These are phyloP conservation scores for Drosophila murphyi DNA, from an alignment of 1,140 invertebrate species.

Conservation along the genomic window DNA sequence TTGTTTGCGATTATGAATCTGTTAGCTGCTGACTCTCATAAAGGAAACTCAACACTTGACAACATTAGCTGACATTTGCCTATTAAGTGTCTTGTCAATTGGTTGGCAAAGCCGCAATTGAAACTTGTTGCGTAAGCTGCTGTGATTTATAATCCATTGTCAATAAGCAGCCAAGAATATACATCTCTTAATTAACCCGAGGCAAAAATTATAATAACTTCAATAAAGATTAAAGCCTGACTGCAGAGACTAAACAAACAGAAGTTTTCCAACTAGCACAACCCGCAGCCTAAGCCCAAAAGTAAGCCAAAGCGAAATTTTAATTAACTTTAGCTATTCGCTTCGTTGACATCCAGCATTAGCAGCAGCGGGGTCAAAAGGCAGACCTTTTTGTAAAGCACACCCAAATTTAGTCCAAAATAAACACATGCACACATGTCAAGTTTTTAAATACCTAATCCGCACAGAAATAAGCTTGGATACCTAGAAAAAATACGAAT, in stretches of 20 bases:
- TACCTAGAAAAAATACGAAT: slow-evolving; percentile 50
- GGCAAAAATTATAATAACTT: slow-evolving; percentile 10
- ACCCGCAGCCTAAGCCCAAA: slow-evolving; percentile 55
- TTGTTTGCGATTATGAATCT: neutral
- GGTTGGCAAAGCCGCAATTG: slow-evolving; percentile 17
- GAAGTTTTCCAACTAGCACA: slow-evolving; percentile 19
- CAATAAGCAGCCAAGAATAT: neutral
- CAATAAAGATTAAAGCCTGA: slow-evolving; percentile 27
- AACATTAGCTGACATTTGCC: neutral
- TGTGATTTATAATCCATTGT: slow-evolving; percentile 18
- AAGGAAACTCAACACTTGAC: neutral
- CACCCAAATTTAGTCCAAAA: slow-evolving; percentile 14
- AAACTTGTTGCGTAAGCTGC: slow-evolving; percentile 6
- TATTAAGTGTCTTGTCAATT: neutral
- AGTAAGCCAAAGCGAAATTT: slow-evolving; percentile 74
- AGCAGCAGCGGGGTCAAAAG: neutral
- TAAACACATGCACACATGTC: slow-evolving; percentile 4
- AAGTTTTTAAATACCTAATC: slow-evolving; percentile 22
- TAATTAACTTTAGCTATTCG: slow-evolving; percentile 66
- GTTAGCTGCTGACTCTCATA: too few relatives aligned
- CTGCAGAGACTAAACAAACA: slow-evolving; percentile 10
- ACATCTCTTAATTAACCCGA: slow-evolving; percentile 13
- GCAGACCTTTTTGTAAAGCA: slow-evolving; percentile 30
- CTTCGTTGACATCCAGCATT: slow-evolving; percentile 10
- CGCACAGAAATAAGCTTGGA: slow-evolving; percentile 19